Conservation (phyloP, 2,113 vertebrate genomes). For the Chionomys nivalis region DNA sequence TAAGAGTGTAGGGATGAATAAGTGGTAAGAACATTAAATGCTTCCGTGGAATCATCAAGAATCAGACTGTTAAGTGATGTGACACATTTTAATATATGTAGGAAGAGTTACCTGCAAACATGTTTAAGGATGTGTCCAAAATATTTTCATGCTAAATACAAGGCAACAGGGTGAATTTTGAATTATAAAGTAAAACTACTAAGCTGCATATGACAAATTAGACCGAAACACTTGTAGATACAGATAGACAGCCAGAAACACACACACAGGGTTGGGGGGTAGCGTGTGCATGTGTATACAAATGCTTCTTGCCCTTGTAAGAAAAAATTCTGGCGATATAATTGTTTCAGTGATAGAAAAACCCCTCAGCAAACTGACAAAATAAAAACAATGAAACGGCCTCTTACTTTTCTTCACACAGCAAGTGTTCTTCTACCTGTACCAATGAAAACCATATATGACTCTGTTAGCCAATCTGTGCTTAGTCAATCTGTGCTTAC, state of each 20-base stretch:
- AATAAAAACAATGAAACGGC: conserved; percentile 59
- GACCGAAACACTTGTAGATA: background rate
- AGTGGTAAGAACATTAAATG: conserved; percentile 2
- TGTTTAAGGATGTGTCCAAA: conserved; percentile 2
- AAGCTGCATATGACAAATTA: background rate
- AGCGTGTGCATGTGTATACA: background rate
- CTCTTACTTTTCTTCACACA: conserved; percentile 66
- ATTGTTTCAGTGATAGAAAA: conserved; percentile 42
- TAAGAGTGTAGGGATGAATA: background rate
- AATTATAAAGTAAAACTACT: background rate
- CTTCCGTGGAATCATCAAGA: background rate
- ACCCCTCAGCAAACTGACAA: conserved; percentile 46
- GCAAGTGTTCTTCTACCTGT: conserved; percentile 64
- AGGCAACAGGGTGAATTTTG: background rate
- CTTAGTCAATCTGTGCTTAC: conserved; percentile 70
- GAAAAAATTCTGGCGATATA: background rate
- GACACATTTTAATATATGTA: conserved; percentile 26
- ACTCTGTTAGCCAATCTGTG: conserved; percentile 57
- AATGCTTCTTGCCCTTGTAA: background rate
- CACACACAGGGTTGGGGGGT: background rate
- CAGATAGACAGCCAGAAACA: background rate
- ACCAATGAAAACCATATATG: conserved; percentile 68
- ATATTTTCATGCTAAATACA: conserved; percentile 24
- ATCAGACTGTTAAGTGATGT: background rate
- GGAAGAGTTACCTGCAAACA: conserved; percentile 16